Evolutionary conservation across 2,113 vertebrate species (phyloP).

Genomic region (Sylvietta virens): DNA sequence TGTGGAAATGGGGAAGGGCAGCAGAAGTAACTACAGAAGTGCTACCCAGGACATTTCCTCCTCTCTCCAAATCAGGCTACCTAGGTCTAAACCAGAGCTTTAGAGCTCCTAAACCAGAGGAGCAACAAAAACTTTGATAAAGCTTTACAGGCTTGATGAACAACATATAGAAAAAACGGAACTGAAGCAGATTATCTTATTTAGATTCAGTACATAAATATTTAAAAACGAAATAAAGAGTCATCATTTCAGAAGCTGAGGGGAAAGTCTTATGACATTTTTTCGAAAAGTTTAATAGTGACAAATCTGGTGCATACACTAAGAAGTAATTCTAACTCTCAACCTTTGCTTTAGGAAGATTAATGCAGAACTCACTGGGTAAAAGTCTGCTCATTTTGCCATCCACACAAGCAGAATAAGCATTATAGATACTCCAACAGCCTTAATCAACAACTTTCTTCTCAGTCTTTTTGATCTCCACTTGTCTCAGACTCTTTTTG

Average conservation of each 20-base stretch:
- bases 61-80: not conserved
- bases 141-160: not conserved
- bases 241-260: not conserved
- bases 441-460: not conserved
- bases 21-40: not conserved
- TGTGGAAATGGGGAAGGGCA: not conserved
- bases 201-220: not conserved
- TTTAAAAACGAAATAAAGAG: not conserved
- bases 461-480: not conserved
- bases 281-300: not conserved
- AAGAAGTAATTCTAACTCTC: not conserved
- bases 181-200: not conserved
- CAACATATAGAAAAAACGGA: not conserved
- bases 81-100: not conserved
- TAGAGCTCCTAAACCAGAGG: not conserved
- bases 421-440: not conserved
- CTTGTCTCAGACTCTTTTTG: not conserved
- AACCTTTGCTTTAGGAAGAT: not conserved
- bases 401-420: not conserved
- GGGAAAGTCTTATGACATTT: not conserved
- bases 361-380: not conserved
- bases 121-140: not conserved
- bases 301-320: not conserved
- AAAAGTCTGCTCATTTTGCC: not conserved
- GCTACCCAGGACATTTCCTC: not conserved